These are phyloP conservation scores for Lysiphlebus fabarum DNA, from an alignment of 1,140 invertebrate genomes.

Conservation along the genomic window DNA sequence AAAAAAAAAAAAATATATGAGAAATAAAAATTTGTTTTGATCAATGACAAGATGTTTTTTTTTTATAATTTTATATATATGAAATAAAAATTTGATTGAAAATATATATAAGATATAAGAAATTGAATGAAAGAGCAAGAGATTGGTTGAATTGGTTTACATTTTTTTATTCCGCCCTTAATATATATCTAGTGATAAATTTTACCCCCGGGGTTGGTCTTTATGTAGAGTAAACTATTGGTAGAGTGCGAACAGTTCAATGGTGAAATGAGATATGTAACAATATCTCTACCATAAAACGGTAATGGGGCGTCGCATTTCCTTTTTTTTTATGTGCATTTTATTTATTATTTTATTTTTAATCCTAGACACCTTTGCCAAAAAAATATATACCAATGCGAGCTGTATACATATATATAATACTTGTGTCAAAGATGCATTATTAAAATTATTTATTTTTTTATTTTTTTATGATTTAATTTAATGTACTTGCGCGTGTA, in stretches of 20 bases:
- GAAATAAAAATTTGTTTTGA: no score
- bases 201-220: conserved; percentile 7
- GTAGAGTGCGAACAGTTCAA: conserved; percentile 39
- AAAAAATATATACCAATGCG: no score
- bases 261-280: conserved; percentile 54
- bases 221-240: conserved; percentile 24
- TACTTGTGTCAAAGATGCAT: not conserved
- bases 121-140: no score
- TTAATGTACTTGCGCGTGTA: not conserved
- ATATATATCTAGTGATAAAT: not conserved
- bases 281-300: conserved; percentile 50
- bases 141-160: no score
- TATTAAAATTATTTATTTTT: conserved; percentile 4
- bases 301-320: conserved; percentile 54
- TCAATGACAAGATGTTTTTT: no score
- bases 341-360: not conserved
- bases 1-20: no score
- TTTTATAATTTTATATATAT: no score
- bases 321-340: conserved; percentile 37
- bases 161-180: no score
- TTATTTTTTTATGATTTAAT: not conserved
- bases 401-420: no score
- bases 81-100: no score
- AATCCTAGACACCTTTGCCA: not conserved
- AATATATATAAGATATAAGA: no score